phyloP scores from a whole-genome alignment of 2,113 vertebrate species.

The Setophaga petechia region DNA sequence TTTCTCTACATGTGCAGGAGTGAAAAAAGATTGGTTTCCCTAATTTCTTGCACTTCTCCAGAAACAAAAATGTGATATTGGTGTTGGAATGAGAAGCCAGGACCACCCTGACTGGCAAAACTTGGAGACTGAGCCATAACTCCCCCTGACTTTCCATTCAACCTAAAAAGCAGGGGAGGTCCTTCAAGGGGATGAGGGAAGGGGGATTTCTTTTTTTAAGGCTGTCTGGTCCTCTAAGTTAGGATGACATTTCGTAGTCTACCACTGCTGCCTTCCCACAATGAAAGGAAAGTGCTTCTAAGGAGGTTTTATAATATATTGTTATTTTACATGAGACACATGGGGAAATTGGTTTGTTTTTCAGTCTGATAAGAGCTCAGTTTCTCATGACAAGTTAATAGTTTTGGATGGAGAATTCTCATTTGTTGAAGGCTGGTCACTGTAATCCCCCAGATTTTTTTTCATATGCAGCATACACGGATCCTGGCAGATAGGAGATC shows the following conservation, averaged over 20 bases:
- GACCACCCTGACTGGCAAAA: neutral
- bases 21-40: neutral
- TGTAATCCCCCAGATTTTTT: neutral
- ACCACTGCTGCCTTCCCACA: neutral
- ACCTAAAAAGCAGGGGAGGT: neutral
- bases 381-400: neutral
- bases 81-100: neutral
- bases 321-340: neutral
- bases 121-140: neutral
- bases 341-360: neutral
- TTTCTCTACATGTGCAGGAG: neutral
- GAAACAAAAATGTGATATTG: neutral
- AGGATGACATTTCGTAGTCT: neutral
- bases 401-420: neutral
- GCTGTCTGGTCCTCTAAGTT: neutral
- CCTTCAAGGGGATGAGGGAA: neutral
- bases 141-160: neutral
- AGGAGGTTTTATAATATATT: rapidly evolving
- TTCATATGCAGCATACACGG: neutral
- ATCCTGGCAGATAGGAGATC: neutral
- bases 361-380: neutral
- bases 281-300: neutral
- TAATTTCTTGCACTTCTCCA: neutral
- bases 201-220: neutral
- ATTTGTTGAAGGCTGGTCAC: neutral